Conservation (phyloP, 2,888 invertebrate genomes). For the Epsilonema sp. region DNA sequence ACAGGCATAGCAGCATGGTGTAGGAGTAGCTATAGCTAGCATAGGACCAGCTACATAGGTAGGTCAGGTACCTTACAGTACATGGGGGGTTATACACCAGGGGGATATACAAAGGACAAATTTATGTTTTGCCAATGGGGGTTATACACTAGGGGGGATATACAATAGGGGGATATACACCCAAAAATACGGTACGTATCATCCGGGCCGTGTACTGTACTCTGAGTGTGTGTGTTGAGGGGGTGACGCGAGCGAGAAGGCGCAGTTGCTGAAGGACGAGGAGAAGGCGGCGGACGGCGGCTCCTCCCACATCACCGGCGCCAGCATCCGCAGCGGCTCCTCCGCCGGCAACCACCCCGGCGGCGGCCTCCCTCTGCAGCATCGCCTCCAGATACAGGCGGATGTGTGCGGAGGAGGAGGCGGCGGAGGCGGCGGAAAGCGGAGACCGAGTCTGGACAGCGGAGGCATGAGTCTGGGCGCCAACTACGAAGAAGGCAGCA, state of each 20-base stretch:
- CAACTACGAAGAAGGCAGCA: conserved; percentile 41
- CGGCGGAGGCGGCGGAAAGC: neutral
- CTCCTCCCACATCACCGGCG: conserved; percentile 49
- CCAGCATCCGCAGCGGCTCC: conserved; percentile 47
- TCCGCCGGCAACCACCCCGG: conserved; percentile 52
- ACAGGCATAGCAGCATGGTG: too few species aligned
- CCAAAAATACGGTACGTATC: too few species aligned
- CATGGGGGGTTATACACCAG: too few species aligned
- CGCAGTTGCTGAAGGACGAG: conserved; percentile 42
- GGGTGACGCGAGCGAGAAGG: conserved; percentile 33
- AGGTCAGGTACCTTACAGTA: too few species aligned
- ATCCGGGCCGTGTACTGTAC: conserved; percentile 1
- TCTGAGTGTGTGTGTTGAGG: neutral
- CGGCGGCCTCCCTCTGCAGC: neutral
- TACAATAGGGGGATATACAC: too few species aligned
- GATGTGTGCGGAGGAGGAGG: neutral
- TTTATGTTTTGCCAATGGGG: too few species aligned
- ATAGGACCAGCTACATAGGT: too few species aligned
- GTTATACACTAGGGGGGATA: too few species aligned
- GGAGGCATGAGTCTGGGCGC: conserved; percentile 8
- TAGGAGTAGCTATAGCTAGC: too few species aligned
- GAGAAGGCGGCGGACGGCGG: conserved; percentile 42
- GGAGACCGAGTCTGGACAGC: conserved; percentile 10
- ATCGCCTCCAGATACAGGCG: conserved; percentile 5
- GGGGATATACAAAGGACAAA: too few species aligned